Conservation (phyloP, 2,888 invertebrate genomes). For the Volucella zonaria region DNA sequence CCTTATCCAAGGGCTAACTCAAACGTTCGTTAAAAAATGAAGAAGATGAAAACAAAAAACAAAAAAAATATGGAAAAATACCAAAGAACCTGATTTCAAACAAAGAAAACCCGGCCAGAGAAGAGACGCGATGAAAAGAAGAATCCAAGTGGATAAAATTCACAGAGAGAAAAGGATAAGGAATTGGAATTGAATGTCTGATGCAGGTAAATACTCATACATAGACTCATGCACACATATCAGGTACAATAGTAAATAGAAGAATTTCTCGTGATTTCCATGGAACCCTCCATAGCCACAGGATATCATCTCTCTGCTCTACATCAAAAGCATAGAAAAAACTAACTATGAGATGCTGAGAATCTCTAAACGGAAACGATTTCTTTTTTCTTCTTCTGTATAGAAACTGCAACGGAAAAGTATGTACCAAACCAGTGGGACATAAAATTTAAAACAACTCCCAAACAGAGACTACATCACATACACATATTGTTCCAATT, state of each 20-base stretch:
- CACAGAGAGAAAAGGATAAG: conserved; percentile 18
- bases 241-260: not conserved
- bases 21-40: conserved; percentile 52
- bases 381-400: conserved; percentile 1
- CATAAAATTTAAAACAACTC: not conserved
- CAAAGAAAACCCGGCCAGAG: conserved; percentile 58
- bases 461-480: too few relatives aligned
- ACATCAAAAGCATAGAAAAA: not conserved
- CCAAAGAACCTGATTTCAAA: conserved; percentile 68
- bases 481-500: not conserved
- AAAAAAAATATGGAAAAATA: conserved; percentile 7
- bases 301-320: conserved; percentile 32
- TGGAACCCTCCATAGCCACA: conserved; percentile 30
- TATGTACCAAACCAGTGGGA: not conserved
- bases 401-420: conserved; percentile 20
- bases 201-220: conserved; percentile 3
- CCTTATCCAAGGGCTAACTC: conserved; percentile 13
- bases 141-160: conserved; percentile 1
- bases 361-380: conserved; percentile 38
- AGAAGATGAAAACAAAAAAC: not conserved
- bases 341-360: conserved; percentile 31
- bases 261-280: conserved; percentile 5
- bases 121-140: conserved; percentile 29
- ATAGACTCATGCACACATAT: not conserved
- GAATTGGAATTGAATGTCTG: conserved; percentile 55